Base-by-base conservation (phyloP, 2,797 vertebrate species). In the Podargus strigoides region DNA sequence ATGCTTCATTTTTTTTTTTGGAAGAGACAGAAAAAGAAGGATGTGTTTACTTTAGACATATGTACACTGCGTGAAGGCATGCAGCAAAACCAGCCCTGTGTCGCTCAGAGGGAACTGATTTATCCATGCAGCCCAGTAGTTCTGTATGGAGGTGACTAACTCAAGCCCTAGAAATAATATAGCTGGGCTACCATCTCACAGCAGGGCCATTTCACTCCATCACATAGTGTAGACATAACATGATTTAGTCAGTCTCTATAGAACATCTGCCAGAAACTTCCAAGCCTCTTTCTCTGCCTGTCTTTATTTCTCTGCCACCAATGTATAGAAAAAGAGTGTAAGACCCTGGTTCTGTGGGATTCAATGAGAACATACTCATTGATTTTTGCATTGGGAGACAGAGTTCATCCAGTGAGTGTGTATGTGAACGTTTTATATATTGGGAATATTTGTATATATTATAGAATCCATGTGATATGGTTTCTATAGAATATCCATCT, bases 41-140 rank as follows among this genome's bases (percentile, higher is more conserved):
- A 30, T 58, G 26, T 28, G 46, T 79, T 79, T 83, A 28, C 78
- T 59, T 69, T 46, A 64, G 73, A 17, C 7, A 4, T 47, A 14
- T 47, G 53, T 56, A 22, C 3, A 0, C 4, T 44, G 11, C 0
- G 1, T 32, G 56, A 63, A 74, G 62, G 46, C 41, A 14, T 9
- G 18, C 39, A 26, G 83, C 44, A 44, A 68, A 79, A 21, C 23
- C 62, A 49, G 19, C 46, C 32, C 36, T 4, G 12, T 30, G 52
- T 39, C 32, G 66, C 30, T 67, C 28, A 4, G 44, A 68, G 66
- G 53, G 42, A 58, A 20, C 28, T 26, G 60, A 63, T 85, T 63
- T 73, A 59, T 36, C 50, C 9, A 10, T 44, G 46, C 44, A 53
- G 60, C 32, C 9, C 32, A 18, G 34, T 6, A 24, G 32, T 32